Percentiles rank a stretch among this genome's conserved stretches.
Conservation (phyloP, 2,797 vertebrate genomes). For the Phoeniculus purpureus region DNA sequence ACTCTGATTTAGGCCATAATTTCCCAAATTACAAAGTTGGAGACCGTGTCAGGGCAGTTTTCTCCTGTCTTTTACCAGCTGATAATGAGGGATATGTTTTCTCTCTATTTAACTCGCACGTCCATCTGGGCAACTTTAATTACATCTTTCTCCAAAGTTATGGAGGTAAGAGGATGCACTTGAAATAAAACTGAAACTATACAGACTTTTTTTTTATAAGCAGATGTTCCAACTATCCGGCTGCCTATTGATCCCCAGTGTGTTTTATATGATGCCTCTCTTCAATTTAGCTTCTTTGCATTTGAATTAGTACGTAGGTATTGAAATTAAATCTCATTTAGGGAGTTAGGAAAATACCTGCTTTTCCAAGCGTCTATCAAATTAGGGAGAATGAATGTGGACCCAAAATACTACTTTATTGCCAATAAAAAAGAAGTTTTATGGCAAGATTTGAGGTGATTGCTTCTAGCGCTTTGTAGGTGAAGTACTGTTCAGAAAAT, state of each 20-base stretch:
- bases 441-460: background rate
- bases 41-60: background rate
- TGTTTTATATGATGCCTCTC: slow-evolving; percentile 3
- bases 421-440: background rate
- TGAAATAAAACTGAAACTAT: slow-evolving; percentile 7
- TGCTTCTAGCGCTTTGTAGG: background rate
- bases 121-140: slow-evolving; percentile 44
- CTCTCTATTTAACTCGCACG: background rate
- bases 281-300: slow-evolving; percentile 57
- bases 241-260: slow-evolving; percentile 47
- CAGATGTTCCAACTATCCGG: slow-evolving; percentile 37
- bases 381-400: background rate
- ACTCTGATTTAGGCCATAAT: background rate
- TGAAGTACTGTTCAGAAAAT: background rate
- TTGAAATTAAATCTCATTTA: slow-evolving; percentile 51
- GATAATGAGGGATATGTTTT: background rate
- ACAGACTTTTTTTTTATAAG: slow-evolving; percentile 16
- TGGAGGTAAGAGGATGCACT: slow-evolving; percentile 7
- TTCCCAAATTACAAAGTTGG: background rate
- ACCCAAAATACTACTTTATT: background rate
- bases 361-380: background rate
- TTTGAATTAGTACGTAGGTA: slow-evolving; percentile 31
- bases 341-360: background rate
- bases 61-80: background rate
- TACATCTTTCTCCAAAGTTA: slow-evolving; percentile 4